A percentile compares a stretch with the other conserved stretches of the same genome.
phyloP scores from a whole-genome alignment of 2,797 vertebrate genomes.

The Eutrigla gurnardus region DNA sequence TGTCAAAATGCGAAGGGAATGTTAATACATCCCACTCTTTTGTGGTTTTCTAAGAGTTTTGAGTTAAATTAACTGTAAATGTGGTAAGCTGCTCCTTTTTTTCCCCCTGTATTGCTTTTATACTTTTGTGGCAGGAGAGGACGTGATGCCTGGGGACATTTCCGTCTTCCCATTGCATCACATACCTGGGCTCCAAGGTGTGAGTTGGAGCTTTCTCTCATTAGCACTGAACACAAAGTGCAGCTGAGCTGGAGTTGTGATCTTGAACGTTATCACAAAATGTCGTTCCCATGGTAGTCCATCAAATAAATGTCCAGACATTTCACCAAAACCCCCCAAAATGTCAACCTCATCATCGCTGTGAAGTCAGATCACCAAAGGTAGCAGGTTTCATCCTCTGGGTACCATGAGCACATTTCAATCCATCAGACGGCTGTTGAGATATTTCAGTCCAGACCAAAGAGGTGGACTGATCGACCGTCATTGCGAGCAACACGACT shows the following conservation, averaged over 20 bases:
- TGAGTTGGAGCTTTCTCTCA: neutral
- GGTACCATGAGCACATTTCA: neutral
- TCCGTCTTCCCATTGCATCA: neutral
- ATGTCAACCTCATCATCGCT: neutral
- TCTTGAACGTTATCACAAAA: no score
- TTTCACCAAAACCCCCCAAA: neutral
- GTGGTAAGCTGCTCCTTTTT: neutral
- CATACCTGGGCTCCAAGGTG: neutral
- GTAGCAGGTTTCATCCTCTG: neutral
- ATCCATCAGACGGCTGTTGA: neutral
- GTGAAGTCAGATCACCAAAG: neutral
- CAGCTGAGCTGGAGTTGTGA: no score
- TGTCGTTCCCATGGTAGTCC: neutral
- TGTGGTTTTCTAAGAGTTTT: neutral
- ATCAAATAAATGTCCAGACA: no score
- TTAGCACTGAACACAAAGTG: no score
- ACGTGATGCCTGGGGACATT: neutral
- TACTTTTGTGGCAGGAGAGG: neutral
- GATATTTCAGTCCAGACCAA: conserved; percentile 1
- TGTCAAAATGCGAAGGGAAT: neutral
- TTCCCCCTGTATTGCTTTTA: no score
- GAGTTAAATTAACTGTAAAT: neutral
- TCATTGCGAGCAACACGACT: neutral
- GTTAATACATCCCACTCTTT: neutral
- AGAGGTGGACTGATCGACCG: neutral